Evolutionary conservation across 2,797 vertebrate genomes (phyloP).

Genomic region (Phataginus tricuspis): DNA sequence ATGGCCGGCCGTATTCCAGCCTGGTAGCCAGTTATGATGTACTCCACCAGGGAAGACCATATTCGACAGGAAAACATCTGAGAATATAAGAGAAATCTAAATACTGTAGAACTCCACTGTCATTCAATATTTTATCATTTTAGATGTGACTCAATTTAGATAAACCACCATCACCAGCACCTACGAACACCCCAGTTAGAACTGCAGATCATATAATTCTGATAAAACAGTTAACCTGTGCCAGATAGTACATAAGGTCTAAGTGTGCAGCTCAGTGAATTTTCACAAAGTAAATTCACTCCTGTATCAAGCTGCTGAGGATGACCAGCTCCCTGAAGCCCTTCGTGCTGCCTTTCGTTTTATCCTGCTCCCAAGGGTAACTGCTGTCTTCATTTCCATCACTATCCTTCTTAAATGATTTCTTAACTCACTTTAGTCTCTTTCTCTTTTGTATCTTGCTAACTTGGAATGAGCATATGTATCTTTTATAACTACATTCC

Average conservation of each 20-base stretch:
- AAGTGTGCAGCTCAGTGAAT: not conserved
- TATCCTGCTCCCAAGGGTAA: not conserved
- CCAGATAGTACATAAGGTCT: not conserved
- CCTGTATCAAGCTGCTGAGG: not conserved
- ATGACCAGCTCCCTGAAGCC: not conserved
- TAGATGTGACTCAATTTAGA: not conserved
- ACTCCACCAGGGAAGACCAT: not conserved
- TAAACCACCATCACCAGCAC: not conserved
- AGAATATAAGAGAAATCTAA: not conserved
- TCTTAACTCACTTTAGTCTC: not conserved
- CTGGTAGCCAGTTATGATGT: not conserved
- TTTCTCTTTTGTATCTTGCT: conserved; percentile 2
- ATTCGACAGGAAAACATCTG: not conserved
- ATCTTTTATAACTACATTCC: not conserved
- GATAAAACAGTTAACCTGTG: not conserved
- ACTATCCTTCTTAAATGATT: not conserved
- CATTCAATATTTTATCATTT: not conserved
- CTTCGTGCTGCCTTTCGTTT: not conserved
- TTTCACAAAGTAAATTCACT: not conserved
- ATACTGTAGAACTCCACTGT: not conserved
- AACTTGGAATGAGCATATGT: not conserved
- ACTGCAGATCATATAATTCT: not conserved
- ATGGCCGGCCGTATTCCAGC: rapidly evolving
- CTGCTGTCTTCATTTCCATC: not conserved
- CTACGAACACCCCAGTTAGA: not conserved